A percentile compares a stretch with the other conserved stretches of the same genome.
phyloP scores from a whole-genome alignment of 2,888 invertebrate species.

The Eristalis pertinax region DNA sequence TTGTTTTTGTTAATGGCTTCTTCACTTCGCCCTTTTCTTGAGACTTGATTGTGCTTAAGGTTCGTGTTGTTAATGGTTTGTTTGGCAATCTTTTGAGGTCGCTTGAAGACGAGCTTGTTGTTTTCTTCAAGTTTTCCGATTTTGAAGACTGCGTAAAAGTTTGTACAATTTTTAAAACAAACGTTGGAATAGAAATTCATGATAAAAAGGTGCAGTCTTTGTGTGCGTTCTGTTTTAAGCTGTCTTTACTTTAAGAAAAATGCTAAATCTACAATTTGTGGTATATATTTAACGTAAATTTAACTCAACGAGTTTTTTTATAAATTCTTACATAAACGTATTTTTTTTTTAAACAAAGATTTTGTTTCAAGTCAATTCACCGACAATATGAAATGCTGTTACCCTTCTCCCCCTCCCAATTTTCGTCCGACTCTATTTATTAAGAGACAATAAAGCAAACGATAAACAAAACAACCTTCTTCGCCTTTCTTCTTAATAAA shows the following conservation, averaged over 20 bases:
- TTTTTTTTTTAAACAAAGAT: too few species aligned
- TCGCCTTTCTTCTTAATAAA: not conserved
- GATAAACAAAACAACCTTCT: not conserved
- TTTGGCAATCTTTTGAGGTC: not conserved
- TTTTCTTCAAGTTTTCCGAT: slow-evolving; percentile 5
- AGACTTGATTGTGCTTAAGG: not conserved
- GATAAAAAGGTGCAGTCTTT: not conserved
- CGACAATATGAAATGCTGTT: too few species aligned
- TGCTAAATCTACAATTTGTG: not conserved
- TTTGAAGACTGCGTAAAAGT: slow-evolving; percentile 14
- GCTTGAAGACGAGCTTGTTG: not conserved
- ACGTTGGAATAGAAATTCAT: not conserved
- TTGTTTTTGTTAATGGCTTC: slow-evolving; percentile 18
- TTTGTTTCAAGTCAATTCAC: too few species aligned
- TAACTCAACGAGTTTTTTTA: not conserved
- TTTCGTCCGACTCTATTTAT: too few species aligned
- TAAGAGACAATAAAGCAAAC: not conserved
- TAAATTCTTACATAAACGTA: too few species aligned
- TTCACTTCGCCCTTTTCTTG: slow-evolving; percentile 6
- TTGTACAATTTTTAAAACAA: not conserved
- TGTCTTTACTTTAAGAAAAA: not conserved
- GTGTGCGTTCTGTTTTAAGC: not conserved
- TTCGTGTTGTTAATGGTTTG: not conserved
- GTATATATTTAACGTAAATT: too few species aligned
- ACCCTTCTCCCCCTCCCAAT: too few species aligned